Evolutionary conservation across 2,113 vertebrate species (phyloP).

Genomic region (Fulica atra): DNA sequence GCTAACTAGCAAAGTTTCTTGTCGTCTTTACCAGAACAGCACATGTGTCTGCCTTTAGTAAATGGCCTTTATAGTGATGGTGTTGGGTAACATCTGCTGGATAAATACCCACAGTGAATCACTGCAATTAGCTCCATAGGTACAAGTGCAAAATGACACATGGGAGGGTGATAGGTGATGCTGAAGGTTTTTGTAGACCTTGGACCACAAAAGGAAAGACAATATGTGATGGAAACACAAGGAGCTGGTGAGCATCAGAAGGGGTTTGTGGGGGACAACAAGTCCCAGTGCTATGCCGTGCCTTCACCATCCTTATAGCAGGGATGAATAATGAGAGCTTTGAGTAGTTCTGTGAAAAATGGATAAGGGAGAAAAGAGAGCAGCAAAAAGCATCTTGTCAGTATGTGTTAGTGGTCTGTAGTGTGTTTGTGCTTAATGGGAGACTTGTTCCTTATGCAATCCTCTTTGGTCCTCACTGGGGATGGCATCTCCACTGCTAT

Average conservation of each 20-base stretch:
- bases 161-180: not conserved
- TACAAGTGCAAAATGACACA: not conserved
- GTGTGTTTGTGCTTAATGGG: not conserved
- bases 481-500: not conserved
- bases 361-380: not conserved
- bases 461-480: not conserved
- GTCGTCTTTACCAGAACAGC: not conserved
- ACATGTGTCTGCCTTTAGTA: not conserved
- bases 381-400: not conserved
- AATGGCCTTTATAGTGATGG: not conserved
- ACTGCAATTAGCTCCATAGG: not conserved
- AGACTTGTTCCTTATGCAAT: not conserved
- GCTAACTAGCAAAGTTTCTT: not conserved
- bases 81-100: not conserved
- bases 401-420: not conserved
- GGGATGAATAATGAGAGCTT: not conserved
- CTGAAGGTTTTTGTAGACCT: not conserved
- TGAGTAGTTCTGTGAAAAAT: not conserved
- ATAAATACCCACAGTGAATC: not conserved
- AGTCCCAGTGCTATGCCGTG: not conserved
- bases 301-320: not conserved
- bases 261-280: not conserved
- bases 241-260: not conserved
- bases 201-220: not conserved
- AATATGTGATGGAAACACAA: fast-evolving